Evolutionary conservation across 2,113 vertebrate genomes (phyloP).

Genomic region (Dascyllus trimaculatus): DNA sequence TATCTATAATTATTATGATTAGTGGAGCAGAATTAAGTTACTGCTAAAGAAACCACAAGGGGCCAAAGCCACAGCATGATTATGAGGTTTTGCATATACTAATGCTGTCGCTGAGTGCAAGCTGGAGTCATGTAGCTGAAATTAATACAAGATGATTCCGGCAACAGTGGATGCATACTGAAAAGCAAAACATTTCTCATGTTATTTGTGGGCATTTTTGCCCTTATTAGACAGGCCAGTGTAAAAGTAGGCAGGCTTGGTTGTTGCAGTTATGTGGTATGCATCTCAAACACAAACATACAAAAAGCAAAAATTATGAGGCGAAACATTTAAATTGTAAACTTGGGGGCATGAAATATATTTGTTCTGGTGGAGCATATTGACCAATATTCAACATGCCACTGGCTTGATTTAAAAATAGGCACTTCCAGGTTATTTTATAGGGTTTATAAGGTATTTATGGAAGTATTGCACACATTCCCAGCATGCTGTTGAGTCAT

Average conservation of each 20-base stretch:
- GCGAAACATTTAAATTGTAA: conserved; percentile 37
- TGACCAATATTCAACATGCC: conserved; percentile 31
- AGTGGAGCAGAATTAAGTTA: conserved; percentile 76
- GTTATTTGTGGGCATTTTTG: background rate
- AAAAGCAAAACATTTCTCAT: conserved; percentile 30
- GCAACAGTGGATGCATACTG: conserved; percentile 35
- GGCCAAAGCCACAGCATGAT: conserved; percentile 53
- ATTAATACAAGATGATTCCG: conserved; percentile 35
- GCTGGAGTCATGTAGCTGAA: conserved; percentile 26
- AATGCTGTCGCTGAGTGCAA: conserved; percentile 31
- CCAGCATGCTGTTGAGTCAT: conserved; percentile 30
- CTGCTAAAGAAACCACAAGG: conserved; percentile 65
- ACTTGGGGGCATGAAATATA: conserved; percentile 37
- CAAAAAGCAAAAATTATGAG: conserved; percentile 25
- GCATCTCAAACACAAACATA: conserved; percentile 7
- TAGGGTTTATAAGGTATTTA: conserved; percentile 40
- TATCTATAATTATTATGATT: conserved; percentile 79
- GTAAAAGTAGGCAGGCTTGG: background rate
- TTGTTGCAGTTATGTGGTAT: conserved; percentile 4
- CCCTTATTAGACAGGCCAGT: background rate
- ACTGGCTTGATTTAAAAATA: conserved; percentile 35
- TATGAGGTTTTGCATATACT: conserved; percentile 55
- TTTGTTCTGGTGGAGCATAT: conserved; percentile 31
- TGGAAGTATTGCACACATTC: conserved; percentile 46
- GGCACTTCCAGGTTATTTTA: conserved; percentile 27